Conservation (phyloP, 2,113 vertebrate species). For the Thinocorus orbignyianus region DNA sequence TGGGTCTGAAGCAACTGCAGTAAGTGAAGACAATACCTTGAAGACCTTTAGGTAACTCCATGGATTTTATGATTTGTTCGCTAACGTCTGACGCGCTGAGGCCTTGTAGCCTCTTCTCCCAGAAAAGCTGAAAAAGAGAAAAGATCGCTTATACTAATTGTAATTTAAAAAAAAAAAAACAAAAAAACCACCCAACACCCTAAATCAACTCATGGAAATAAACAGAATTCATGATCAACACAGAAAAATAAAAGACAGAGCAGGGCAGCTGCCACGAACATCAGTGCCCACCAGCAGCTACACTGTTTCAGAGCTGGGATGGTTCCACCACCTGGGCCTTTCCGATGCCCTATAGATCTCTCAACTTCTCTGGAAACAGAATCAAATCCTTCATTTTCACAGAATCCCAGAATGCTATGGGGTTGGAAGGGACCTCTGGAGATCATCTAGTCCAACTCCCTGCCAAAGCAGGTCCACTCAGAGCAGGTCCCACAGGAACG, state of each 20-base stretch:
- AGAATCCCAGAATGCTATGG: too few relatives aligned
- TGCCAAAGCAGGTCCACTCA: too few relatives aligned
- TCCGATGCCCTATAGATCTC: accelerated
- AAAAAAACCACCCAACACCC: accelerated
- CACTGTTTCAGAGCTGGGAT: too few relatives aligned
- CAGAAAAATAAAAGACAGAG: background rate
- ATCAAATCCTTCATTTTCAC: background rate
- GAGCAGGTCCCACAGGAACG: too few relatives aligned
- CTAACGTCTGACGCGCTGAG: constrained; percentile 86
- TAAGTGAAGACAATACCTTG: constrained; percentile 78
- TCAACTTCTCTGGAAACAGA: background rate
- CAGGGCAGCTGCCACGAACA: too few relatives aligned
- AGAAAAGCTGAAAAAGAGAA: constrained; percentile 83
- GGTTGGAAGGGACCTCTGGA: too few relatives aligned
- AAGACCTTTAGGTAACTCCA: constrained; percentile 90
- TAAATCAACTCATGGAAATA: background rate
- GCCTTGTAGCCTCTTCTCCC: constrained; percentile 90
- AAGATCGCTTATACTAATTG: too few relatives aligned
- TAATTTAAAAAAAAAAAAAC: too few relatives aligned
- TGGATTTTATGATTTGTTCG: constrained; percentile 85
- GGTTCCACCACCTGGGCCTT: background rate
- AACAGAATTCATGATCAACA: background rate
- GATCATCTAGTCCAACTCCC: too few relatives aligned
- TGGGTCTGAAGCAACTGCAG: background rate
- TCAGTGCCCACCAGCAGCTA: background rate